Evolutionary conservation across 2,888 invertebrate genomes (phyloP).

Genomic region (Creontiades dilutus): DNA sequence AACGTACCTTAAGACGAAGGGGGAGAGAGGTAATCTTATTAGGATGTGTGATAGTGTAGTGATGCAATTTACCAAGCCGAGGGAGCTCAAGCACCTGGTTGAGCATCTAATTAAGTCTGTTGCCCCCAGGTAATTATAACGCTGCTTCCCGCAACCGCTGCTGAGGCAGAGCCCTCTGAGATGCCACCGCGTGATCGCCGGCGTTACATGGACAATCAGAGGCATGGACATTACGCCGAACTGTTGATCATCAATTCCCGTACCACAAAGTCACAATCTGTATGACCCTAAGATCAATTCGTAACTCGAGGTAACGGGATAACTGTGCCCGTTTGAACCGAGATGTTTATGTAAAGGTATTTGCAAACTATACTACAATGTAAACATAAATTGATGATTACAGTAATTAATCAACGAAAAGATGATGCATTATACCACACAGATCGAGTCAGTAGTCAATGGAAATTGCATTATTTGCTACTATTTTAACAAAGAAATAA

Average conservation of each 20-base stretch:
- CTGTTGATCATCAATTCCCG: neutral
- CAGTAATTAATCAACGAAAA: too few relatives aligned
- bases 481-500: too few relatives aligned
- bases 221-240: neutral
- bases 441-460: too few relatives aligned
- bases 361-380: too few relatives aligned
- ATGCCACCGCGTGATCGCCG: slow-evolving; percentile 7
- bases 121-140: slow-evolving; percentile 67
- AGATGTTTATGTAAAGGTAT: too few relatives aligned
- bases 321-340: too few relatives aligned
- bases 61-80: slow-evolving; percentile 54
- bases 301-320: too few relatives aligned
- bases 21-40: slow-evolving; percentile 50
- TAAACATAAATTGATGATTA: too few relatives aligned
- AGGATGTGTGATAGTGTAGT: slow-evolving; percentile 58
- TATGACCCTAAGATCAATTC: too few relatives aligned
- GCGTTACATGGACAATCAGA: neutral
- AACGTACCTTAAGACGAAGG: slow-evolving; percentile 19
- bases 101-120: slow-evolving; percentile 68
- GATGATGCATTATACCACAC: too few relatives aligned
- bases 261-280: too few relatives aligned
- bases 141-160: slow-evolving; percentile 24
- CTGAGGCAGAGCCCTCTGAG: neutral
- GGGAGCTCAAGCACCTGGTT: slow-evolving; percentile 54
- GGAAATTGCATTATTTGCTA: too few relatives aligned